Base-by-base conservation (phyloP, 64 coral and sea anemone species). In the Catalaphyllia jardinei region DNA sequence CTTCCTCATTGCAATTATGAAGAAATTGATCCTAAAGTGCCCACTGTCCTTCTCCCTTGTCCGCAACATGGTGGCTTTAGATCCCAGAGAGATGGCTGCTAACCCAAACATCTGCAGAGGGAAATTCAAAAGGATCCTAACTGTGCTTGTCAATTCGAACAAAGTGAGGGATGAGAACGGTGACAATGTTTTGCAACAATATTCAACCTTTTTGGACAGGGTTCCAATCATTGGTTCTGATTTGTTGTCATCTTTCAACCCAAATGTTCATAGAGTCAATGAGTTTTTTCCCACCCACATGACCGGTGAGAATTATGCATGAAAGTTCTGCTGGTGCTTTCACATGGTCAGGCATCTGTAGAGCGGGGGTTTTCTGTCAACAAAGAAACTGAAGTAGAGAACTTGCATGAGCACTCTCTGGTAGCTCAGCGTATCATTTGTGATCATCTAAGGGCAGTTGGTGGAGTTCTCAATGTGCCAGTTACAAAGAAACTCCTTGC, bases 361-460 rank as follows among this genome's bases (percentile, higher is more conserved):
- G 90, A 92, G 50, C 25, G 79, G 24, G 86, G 89, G 5, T 85
- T 91, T 55, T 79, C 73, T 73, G 79, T 86, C 13, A 91, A 92
- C 75, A 92, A 86, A 79, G 90, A 92, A 60, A 29, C 87, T 39
- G 90, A 86, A 69, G 90, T 92, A 20, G 90, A 92, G 82, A 87
- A 92, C 62, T 24, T 82, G 54, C 19, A 17, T 20, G 79, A 82
- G 72, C 73, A 18, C 9, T 76, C 9, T 76, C 74, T 89, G 17
- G 62, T 79, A 15, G 79, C 92, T 20, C 87, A 83, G 71, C 87
- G 92, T 54, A 72, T 76, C 19, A 52, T 86, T 31, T 46, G 27
- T 71, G 82, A 86, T 86, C 62, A 86, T 49, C 50, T 86, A 15
- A 67, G 12, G 17, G n/a, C 57, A 63, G 69, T 72, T 57, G 83